phyloP scores from a whole-genome alignment of 2,888 invertebrate genomes.

The Elysia crispata region DNA sequence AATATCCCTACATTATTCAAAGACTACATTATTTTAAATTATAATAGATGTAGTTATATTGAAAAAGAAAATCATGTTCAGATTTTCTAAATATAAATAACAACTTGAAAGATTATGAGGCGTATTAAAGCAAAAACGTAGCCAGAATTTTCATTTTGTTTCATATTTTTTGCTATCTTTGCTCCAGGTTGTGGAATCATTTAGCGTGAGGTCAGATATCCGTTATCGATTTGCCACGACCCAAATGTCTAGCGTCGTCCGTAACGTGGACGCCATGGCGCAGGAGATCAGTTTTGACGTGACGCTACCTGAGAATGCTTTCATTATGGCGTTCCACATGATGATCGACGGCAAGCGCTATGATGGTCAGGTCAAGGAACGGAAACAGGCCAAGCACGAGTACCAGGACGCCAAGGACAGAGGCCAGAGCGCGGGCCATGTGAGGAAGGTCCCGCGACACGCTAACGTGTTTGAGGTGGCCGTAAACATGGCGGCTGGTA shows the following conservation, averaged over 20 bases:
- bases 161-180: no score
- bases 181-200: conserved; percentile 41
- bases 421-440: conserved; percentile 40
- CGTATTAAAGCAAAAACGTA: no score
- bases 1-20: no score
- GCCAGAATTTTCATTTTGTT: no score
- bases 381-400: conserved; percentile 22
- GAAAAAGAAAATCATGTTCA: no score
- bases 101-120: no score
- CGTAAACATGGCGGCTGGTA: conserved; percentile 83
- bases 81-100: no score
- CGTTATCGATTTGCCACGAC: conserved; percentile 53
- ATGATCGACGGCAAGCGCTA: conserved; percentile 44
- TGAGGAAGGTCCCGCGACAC: conserved; percentile 56
- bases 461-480: conserved; percentile 76
- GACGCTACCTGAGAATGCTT: conserved; percentile 72
- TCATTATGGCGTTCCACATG: conserved; percentile 63
- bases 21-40: no score
- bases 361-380: conserved; percentile 42
- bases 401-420: conserved; percentile 30
- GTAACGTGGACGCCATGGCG: conserved; percentile 77
- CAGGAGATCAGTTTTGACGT: conserved; percentile 80
- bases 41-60: no score
- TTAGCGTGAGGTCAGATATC: conserved; percentile 43
- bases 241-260: conserved; percentile 46